A percentile compares a stretch with the other conserved stretches of the same genome.
phyloP scores from a whole-genome alignment of 2,113 vertebrate genomes.

The Apistogramma diplotaenia region DNA sequence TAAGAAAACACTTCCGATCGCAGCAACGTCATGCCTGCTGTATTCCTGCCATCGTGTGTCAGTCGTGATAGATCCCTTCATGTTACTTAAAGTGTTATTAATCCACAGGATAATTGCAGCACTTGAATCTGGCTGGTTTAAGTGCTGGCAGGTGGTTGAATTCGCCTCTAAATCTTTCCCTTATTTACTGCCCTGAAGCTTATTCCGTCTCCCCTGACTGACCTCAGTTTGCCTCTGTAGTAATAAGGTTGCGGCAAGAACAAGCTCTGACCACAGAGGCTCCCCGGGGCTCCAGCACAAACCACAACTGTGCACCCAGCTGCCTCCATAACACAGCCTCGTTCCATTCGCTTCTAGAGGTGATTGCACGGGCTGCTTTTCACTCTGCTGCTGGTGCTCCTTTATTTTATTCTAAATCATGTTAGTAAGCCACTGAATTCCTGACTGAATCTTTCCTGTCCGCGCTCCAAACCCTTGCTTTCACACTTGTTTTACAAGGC shows the following conservation, averaged over 20 bases:
- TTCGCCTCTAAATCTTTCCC: background rate
- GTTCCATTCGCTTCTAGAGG: background rate
- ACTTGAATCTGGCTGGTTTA: background rate
- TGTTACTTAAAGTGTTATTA: background rate
- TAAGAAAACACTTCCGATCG: background rate
- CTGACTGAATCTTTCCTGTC: background rate
- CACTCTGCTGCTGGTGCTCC: background rate
- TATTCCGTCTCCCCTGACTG: background rate
- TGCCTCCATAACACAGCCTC: background rate
- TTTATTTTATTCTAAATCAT: background rate
- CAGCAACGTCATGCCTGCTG: background rate
- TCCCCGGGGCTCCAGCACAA: background rate
- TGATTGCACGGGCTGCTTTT: background rate
- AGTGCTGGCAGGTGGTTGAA: background rate
- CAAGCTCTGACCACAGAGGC: conserved; percentile 25
- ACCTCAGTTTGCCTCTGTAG: conserved; percentile 32
- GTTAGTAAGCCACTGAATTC: background rate
- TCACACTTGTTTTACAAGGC: conserved; percentile 45
- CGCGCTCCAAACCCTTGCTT: background rate
- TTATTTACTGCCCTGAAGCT: background rate
- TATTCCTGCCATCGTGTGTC: background rate
- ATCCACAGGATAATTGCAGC: background rate
- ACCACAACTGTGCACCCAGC: conserved; percentile 8
- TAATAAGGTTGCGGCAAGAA: background rate
- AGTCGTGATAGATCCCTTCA: background rate